Evolutionary conservation across 2,113 vertebrate genomes (phyloP), one percentile per base, ranked within the genome.

Genomic region (Antechinus stuartii): DNA sequence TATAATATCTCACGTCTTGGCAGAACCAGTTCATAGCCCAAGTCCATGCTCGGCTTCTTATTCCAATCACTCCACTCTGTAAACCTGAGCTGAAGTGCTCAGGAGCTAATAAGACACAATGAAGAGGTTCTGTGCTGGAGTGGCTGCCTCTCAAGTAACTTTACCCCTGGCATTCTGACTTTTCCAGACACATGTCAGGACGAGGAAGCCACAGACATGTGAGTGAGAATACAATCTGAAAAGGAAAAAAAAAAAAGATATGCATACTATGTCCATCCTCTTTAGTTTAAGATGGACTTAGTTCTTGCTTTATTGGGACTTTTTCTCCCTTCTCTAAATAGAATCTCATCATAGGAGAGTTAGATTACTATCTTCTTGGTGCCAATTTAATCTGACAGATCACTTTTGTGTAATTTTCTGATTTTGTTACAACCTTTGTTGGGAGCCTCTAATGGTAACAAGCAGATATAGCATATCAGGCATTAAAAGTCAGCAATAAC

Each of bases 161-260:
- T 84, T 84, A 22, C 35, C 68, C 35, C n/a, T 8, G 68, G 9
- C 22, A 22, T 22, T 84, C 68, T 84, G n/a, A 42, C 6, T 84
- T 84, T 19, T 84, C 68, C n/a, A 42, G 42, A 23, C 19, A n/a
- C 19, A 94, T 35, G 89, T 55, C 50, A 95, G 91, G 89, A 93
- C 94, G 97, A 95, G 96, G 92, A 14, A 98, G 97, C 90, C 93
- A 97, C 96, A 96, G 97, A 12, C 97, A 96, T 96, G 35, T 19
- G 95, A n/a, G n/a, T 76, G 19, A 92, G 56, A 92, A 97, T 92
- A 49, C 3, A 35, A 55, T 8, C 35, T 26, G 16, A n/a, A 84
- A 84, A 94, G 90, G 27, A 16, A 95, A 89, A 27, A 16, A 27
- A 16, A 95, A 89, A 55, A 0, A 46, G 25, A 11, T 12, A n/a